Evolutionary conservation across 2,888 invertebrate species (phyloP), one percentile per base, ranked within the genome.

Genomic region (Neuroscelio doddi): DNA sequence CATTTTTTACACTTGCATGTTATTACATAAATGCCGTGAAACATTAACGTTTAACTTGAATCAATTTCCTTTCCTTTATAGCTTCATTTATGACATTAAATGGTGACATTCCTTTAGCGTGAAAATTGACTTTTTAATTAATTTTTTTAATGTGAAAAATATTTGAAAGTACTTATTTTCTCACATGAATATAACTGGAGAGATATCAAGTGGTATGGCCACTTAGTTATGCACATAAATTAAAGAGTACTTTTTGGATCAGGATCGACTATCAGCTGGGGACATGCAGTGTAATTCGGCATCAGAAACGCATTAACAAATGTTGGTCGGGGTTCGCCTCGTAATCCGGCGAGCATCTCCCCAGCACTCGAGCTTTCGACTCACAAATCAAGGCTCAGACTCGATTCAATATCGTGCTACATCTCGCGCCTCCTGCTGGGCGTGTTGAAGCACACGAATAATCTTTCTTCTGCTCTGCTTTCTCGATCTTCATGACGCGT

Each of bases 301-400:
- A 78, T 78, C 77, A 76, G 77, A 77, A 80, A 80, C 74, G 78
- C 80, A 78, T 80, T 80, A 79, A 78, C 77, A 74, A 76, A 75
- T 74, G 77, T 76, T 74, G 68, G 73, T 66, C 65, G 68, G 49
- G 49, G 52, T 44, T 64, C 44, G 39, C 51, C 34, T 63, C 64
- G 69, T 75, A 75, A 75, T 76, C 71, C 70, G 32, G 68, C 68
- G 42, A 44, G 46, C 57, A 58, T 61, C 56, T 68, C 66, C 65
- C 51, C 52, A 55, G 61, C 67, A 65, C 64, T 61, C 66, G 64
- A 69, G 63, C 65, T 71, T 67, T 70, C 64, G 64, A 44, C 66
- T 66, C 68, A 69, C 76, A 76, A 76, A 76, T 76, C 75, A 75
- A 75, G 70, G 59, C 70, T 67, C 64, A 58, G 59, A 49, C 65